Percentiles rank a stretch among this genome's conserved stretches.
These are phyloP conservation scores for Xiphorhynchus erythropygius DNA, from an alignment of 2,797 vertebrate genomes.

Conservation along the genomic window DNA sequence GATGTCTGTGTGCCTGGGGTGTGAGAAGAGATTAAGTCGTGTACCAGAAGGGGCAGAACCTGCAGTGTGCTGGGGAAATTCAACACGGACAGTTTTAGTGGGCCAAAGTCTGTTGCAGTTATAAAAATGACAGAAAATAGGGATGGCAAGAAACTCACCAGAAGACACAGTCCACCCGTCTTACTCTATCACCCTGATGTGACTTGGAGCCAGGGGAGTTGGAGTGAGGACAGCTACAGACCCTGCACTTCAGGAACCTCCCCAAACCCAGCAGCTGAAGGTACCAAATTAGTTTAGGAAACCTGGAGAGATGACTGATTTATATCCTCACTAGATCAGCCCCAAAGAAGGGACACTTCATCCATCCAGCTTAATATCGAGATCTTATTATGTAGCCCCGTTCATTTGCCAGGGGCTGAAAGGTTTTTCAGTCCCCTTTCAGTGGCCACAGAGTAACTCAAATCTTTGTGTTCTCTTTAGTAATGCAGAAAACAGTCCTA, in stretches of 20 bases:
- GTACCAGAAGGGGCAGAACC: background rate
- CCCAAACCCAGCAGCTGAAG: background rate
- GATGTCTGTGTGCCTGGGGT: background rate
- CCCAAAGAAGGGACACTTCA: background rate
- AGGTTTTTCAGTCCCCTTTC: background rate
- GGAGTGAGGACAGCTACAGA: background rate
- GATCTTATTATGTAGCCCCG: background rate
- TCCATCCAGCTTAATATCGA: background rate
- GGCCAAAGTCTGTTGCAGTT: background rate
- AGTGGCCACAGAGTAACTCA: background rate
- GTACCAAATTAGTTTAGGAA: background rate
- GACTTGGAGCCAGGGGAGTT: background rate
- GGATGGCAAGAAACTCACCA: background rate
- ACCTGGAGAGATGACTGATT: background rate
- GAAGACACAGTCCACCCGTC: background rate
- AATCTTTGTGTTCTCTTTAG: background rate
- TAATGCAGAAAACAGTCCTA: background rate
- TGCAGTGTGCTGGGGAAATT: background rate
- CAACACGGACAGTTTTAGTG: accelerated
- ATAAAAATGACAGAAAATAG: background rate
- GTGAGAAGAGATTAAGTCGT: accelerated
- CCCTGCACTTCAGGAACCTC: background rate
- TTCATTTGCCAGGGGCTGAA: background rate
- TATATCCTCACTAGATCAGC: background rate
- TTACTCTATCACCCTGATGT: background rate